These are phyloP conservation scores for Arrhamphus sclerolepis DNA, from an alignment of 2,797 vertebrate genomes.

Conservation along the genomic window DNA sequence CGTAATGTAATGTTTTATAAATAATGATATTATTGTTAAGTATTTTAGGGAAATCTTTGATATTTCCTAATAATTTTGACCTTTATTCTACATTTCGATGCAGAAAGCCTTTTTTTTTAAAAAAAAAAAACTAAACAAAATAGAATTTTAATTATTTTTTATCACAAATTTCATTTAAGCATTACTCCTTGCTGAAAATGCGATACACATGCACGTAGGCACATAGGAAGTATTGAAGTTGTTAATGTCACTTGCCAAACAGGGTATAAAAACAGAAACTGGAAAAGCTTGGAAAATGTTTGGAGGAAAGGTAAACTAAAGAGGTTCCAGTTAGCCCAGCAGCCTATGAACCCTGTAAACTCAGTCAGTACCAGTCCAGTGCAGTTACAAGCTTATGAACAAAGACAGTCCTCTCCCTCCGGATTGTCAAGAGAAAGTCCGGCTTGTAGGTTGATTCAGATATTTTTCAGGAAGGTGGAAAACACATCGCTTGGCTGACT, in stretches of 20 bases:
- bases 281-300: constrained; percentile 33
- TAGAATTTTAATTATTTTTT: no score
- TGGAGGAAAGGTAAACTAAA: constrained; percentile 46
- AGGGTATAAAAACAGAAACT: constrained; percentile 22
- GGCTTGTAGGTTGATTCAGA: constrained; percentile 69
- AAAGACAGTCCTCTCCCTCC: constrained; percentile 64
- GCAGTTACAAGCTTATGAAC: constrained; percentile 68
- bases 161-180: no score
- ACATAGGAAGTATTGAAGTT: constrained; percentile 8
- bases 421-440: constrained; percentile 71
- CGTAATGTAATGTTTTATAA: no score
- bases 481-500: constrained; percentile 77
- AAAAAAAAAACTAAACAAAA: no score
- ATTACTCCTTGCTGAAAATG: no score
- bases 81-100: no score
- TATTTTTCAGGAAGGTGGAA: constrained; percentile 60
- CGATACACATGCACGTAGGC: constrained; percentile 6
- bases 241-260: constrained; percentile 33
- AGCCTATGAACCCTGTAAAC: constrained; percentile 65
- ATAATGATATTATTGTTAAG: no score
- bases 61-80: no score
- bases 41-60: no score
- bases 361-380: constrained; percentile 56
- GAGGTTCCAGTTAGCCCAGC: constrained; percentile 70
- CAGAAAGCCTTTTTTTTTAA: no score